A percentile compares a stretch with the other conserved stretches of the same genome.
These are phyloP conservation scores for Sander lucioperca DNA, from an alignment of 2,113 vertebrate species.

Conservation along the genomic window DNA sequence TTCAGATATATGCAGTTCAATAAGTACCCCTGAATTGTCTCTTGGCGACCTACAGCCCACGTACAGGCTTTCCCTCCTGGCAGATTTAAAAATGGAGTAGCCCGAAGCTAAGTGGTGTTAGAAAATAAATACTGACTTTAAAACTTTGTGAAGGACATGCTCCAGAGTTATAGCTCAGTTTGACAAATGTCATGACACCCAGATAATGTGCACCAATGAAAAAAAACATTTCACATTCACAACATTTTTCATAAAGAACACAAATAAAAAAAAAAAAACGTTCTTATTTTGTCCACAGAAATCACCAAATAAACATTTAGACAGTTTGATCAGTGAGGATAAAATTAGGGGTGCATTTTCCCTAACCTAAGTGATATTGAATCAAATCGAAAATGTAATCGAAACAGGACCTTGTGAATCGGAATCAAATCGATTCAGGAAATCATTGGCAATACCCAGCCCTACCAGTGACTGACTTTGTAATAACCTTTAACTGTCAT, in stretches of 20 bases:
- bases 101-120: conserved; percentile 31
- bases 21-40: conserved; percentile 25
- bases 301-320: background rate
- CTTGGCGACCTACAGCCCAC: conserved; percentile 48
- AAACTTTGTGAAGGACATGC: conserved; percentile 30
- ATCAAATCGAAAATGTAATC: too few relatives aligned
- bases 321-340: background rate
- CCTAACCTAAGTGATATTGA: too few relatives aligned
- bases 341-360: background rate
- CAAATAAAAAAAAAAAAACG: background rate
- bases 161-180: conserved; percentile 5
- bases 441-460: too few relatives aligned
- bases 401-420: too few relatives aligned
- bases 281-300: background rate
- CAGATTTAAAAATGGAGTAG: conserved; percentile 26
- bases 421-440: too few relatives aligned
- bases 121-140: conserved; percentile 49
- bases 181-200: conserved; percentile 26
- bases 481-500: conserved; percentile 35
- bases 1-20: background rate
- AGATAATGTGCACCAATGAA: conserved; percentile 1
- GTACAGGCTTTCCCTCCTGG: conserved; percentile 17
- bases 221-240: background rate
- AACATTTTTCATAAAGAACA: background rate
- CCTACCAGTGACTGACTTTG: conserved; percentile 29